Conservation (phyloP, 2,797 vertebrate genomes). For the Apogon hyalosoma region DNA sequence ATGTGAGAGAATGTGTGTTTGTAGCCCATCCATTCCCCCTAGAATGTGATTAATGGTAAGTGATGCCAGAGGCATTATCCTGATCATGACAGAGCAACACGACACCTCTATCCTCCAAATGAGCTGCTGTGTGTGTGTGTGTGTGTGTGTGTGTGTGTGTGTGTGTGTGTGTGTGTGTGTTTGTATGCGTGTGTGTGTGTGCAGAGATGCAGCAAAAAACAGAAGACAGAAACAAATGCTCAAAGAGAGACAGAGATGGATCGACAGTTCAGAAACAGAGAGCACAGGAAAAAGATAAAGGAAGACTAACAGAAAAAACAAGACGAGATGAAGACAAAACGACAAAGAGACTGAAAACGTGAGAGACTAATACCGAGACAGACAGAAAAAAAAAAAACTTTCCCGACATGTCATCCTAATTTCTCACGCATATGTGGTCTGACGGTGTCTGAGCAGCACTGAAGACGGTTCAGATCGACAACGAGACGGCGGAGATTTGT, state of each 20-base stretch:
- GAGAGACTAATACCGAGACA: neutral
- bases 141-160: neutral
- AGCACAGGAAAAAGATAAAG: neutral
- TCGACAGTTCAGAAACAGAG: neutral
- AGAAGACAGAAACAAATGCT: constrained; percentile 15
- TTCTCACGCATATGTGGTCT: neutral
- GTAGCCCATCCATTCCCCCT: constrained; percentile 49
- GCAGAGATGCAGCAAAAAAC: neutral
- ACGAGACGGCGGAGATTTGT: constrained; percentile 6
- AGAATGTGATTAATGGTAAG: constrained; percentile 65
- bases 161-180: neutral
- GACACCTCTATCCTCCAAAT: constrained; percentile 60
- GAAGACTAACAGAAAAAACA: neutral
- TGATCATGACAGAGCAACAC: constrained; percentile 66
- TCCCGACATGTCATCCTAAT: neutral
- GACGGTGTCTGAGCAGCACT: constrained; percentile 10
- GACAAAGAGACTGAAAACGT: neutral
- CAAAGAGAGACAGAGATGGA: constrained; percentile 8
- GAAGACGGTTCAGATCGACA: constrained; percentile 4
- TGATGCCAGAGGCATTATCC: constrained; percentile 64
- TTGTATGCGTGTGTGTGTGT: neutral
- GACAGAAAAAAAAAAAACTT: neutral
- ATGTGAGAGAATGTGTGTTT: constrained; percentile 32
- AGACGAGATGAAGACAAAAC: neutral
- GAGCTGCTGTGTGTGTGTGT: constrained; percentile 29